A percentile compares a stretch with the other conserved stretches of the same genome.
Conservation (phyloP, 1,140 invertebrate species). For the Neodiprion lecontei region DNA sequence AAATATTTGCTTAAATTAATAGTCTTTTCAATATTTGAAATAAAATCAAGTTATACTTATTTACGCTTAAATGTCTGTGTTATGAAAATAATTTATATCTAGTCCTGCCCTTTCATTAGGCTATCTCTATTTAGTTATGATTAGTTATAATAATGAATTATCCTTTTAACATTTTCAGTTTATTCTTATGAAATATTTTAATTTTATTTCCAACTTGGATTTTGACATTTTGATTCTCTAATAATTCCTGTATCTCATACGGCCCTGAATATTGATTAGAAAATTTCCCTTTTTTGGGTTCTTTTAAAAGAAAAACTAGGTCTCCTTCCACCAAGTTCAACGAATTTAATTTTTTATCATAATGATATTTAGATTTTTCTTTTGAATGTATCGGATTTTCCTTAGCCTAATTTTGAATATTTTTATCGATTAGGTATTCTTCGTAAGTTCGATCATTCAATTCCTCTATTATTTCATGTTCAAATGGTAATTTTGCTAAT, state of each 20-base stretch:
- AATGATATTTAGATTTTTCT: conserved; percentile 10
- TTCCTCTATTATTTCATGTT: too few species aligned
- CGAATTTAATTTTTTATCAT: conserved; percentile 20
- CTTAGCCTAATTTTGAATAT: not conserved
- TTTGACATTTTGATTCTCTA: conserved; percentile 18
- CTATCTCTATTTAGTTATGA: too few species aligned
- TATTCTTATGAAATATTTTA: conserved; percentile 18
- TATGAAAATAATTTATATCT: too few species aligned
- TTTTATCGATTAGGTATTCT: not conserved
- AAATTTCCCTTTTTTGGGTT: conserved; percentile 17
- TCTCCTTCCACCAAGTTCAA: conserved; percentile 18
- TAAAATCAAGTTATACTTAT: too few species aligned
- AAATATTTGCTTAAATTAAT: too few species aligned
- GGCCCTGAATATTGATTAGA: conserved; percentile 6
- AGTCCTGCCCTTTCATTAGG: too few species aligned
- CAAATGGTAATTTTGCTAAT: too few species aligned
- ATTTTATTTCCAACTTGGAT: conserved; percentile 4
- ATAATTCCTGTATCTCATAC: not conserved
- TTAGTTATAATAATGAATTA: too few species aligned
- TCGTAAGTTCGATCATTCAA: too few species aligned
- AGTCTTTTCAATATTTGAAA: too few species aligned
- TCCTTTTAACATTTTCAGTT: too few species aligned
- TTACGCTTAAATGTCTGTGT: too few species aligned
- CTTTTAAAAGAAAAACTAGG: conserved; percentile 21
- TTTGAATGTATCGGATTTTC: conserved; percentile 19